These are phyloP conservation scores for Aspidapion aeneum DNA, from an alignment of 2,888 invertebrate species.

Conservation along the genomic window DNA sequence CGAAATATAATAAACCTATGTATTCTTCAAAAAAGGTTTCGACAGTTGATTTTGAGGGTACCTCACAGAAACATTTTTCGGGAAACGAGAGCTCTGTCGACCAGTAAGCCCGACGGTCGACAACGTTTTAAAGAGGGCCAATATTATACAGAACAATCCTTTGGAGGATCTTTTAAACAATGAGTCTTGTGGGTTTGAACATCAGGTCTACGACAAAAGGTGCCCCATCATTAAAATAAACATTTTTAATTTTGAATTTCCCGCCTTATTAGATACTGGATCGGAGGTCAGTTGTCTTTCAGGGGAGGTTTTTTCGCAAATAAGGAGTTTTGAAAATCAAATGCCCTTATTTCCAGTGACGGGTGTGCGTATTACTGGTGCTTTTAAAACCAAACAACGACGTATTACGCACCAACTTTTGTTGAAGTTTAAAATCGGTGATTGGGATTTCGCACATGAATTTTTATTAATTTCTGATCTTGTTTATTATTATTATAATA, in stretches of 20 bases:
- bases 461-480: neutral
- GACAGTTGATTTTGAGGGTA: neutral
- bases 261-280: neutral
- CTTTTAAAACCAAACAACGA: neutral
- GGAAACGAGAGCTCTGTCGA: neutral
- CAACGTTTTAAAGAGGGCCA: neutral
- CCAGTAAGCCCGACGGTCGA: neutral
- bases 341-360: neutral
- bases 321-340: neutral
- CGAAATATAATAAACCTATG: neutral
- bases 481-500: neutral
- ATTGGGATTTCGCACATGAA: neutral
- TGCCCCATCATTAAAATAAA: neutral
- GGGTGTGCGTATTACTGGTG: neutral
- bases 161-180: neutral
- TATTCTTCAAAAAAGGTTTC: neutral
- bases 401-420: neutral
- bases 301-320: neutral
- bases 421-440: neutral
- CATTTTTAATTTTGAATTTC: neutral
- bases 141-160: neutral
- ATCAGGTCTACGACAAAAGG: neutral
- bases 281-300: neutral
- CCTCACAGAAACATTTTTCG: neutral
- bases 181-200: neutral